Base-by-base conservation (phyloP, 2,888 invertebrate species). In the Eupithecia vulgata region DNA sequence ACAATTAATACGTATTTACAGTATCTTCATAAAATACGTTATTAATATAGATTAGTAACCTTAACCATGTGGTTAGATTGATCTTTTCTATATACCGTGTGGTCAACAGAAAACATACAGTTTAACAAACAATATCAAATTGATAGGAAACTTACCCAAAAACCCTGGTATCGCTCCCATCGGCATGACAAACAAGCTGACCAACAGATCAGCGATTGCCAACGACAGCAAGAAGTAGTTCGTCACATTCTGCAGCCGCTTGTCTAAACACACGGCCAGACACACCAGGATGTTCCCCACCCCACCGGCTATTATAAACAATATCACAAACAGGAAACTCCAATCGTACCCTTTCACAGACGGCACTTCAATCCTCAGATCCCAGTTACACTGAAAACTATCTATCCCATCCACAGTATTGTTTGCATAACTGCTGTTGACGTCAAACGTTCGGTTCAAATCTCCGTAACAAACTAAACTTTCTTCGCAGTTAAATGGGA, bases 131-230 rank as follows among this genome's bases (percentile, higher is more conserved):
- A 45, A 17, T 17, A 45, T 45, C 1, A 5, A 34, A 57, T 52
- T 17, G 17, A 62, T n/a, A 48, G 45, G n/a, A 25, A 45, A 78
- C 97, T 97, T 90, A 99, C 99, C 99, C 85, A 98, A 95, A 92
- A 99, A 97, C 87, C 98, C 98, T 40, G 98, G 98, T 83, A 99
- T 97, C 52, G 99, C 98, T 75, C 98, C 98, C 89, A 99, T 95
- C 5, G 99, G 99, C 99, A 99, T 99, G 72, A 99, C 99, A 86
- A 99, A 97, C 78, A 98, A 92, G 85, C 98, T 98, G 86, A 99
- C 99, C 77, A 99, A 95, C 74, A 99, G 95, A 94, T 99, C 99
- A 70, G 99, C 99, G 71, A 99, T 97, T 64, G 99, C 98, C 88
- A 99, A 92, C 34, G 99, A 99, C 83, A 99, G 95, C 77, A 99